Percentiles rank a stretch among this genome's conserved stretches.
These are phyloP conservation scores for Columbina picui DNA, from an alignment of 2,113 vertebrate genomes.

Conservation along the genomic window DNA sequence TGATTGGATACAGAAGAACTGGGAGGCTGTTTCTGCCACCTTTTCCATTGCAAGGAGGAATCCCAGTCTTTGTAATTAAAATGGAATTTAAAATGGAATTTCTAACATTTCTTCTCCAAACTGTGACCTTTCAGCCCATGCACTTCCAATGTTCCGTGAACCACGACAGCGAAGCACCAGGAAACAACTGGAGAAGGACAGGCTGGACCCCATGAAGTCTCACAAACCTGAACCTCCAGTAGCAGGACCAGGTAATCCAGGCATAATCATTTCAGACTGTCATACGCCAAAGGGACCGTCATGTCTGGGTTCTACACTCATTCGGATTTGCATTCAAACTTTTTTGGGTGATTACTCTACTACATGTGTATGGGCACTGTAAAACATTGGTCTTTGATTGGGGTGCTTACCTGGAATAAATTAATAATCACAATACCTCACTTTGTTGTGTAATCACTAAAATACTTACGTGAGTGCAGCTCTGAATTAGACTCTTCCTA, in stretches of 20 bases:
- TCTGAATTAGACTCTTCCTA: background rate
- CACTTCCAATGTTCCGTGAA: slow-evolving; percentile 97
- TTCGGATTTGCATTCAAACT: background rate
- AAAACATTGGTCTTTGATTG: background rate
- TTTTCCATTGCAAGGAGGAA: background rate
- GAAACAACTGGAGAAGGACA: slow-evolving; percentile 96
- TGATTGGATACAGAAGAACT: background rate
- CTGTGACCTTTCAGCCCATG: slow-evolving; percentile 84
- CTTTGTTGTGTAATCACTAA: background rate
- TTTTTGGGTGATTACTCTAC: background rate
- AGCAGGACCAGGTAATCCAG: slow-evolving; percentile 90
- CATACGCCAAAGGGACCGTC: fast-evolving
- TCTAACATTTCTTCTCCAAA: background rate
- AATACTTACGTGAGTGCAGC: background rate
- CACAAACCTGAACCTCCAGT: slow-evolving; percentile 97
- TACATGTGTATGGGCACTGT: background rate
- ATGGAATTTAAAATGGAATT: background rate
- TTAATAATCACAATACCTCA: background rate
- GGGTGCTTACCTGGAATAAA: background rate
- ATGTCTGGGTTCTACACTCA: background rate
- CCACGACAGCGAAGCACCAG: slow-evolving; percentile 93
- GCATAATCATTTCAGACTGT: background rate
- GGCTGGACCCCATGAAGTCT: slow-evolving; percentile 92
- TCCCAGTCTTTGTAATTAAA: background rate
- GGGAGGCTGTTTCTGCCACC: background rate